These are phyloP conservation scores for Narcine bancroftii DNA, from an alignment of 2,113 vertebrate genomes.

Conservation along the genomic window DNA sequence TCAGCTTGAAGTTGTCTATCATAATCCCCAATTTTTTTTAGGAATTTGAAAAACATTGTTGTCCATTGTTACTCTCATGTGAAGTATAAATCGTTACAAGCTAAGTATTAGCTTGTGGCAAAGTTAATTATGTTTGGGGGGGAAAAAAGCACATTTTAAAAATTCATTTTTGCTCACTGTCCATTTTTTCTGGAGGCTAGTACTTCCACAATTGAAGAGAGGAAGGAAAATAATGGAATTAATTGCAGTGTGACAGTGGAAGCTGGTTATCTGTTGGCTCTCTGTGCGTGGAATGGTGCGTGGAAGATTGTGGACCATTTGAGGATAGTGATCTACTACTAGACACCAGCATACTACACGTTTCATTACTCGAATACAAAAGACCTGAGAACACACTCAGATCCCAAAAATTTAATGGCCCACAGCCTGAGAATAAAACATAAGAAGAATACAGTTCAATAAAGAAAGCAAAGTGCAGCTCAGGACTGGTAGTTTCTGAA, in stretches of 20 bases:
- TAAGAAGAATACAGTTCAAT: not conserved
- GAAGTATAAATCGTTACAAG: not conserved
- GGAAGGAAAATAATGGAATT: not conserved
- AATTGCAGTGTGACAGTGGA: not conserved
- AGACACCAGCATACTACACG: not conserved
- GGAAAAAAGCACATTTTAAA: not conserved
- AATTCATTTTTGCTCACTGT: not conserved
- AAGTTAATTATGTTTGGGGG: too few relatives aligned
- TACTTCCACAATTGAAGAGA: not conserved
- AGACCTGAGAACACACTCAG: not conserved
- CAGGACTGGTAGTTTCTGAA: not conserved
- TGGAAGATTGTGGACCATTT: not conserved
- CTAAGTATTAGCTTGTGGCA: not conserved
- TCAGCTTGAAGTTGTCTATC: too few relatives aligned
- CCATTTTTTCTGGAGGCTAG: not conserved
- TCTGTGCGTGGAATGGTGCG: not conserved
- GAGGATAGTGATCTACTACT: not conserved
- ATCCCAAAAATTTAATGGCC: not conserved
- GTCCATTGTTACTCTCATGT: not conserved
- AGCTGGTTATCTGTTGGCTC: not conserved
- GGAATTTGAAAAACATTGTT: too few relatives aligned
- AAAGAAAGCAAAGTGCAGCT: not conserved
- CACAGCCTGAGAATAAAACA: not conserved
- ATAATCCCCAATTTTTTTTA: too few relatives aligned
- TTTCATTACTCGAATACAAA: not conserved